phyloP scores from a whole-genome alignment of 2,888 invertebrate species.

The Drosophila antonietae region DNA sequence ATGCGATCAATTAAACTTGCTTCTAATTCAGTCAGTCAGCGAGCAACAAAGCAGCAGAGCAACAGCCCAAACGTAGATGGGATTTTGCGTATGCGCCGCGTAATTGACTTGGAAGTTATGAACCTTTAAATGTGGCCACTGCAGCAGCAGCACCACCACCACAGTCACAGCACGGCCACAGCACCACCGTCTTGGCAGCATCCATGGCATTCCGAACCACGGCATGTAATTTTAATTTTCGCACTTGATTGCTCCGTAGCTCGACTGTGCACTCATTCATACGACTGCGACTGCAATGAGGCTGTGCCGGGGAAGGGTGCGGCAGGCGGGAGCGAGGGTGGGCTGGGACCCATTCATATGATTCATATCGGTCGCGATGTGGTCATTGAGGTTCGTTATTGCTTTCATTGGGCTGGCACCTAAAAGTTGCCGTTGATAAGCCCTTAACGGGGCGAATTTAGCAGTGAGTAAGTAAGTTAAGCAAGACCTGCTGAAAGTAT shows the following conservation, averaged over 20 bases:
- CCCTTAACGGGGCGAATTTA: constrained; percentile 19
- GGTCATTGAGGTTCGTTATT: constrained; percentile 41
- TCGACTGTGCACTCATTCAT: constrained; percentile 53
- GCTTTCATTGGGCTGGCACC: constrained; percentile 29
- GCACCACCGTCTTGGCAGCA: constrained; percentile 17
- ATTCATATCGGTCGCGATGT: constrained; percentile 32
- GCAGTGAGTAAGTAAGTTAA: background rate
- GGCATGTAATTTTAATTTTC: constrained; percentile 79
- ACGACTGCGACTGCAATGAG: constrained; percentile 23
- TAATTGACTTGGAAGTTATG: constrained; percentile 82
- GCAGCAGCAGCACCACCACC: constrained; percentile 32
- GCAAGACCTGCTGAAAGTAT: constrained; percentile 15
- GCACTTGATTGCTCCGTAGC: constrained; percentile 76
- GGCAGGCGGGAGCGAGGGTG: background rate
- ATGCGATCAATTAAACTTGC: constrained; percentile 9
- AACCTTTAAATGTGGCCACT: constrained; percentile 78
- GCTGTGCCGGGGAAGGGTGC: background rate
- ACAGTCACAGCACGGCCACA: constrained; percentile 5
- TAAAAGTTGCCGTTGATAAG: constrained; percentile 46
- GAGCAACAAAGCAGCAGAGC: constrained; percentile 30
- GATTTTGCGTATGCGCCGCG: constrained; percentile 64
- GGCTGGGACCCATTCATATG: constrained; percentile 43
- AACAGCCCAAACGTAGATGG: constrained; percentile 40
- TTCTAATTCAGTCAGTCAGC: constrained; percentile 58
- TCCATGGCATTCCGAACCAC: constrained; percentile 24